phyloP scores from a whole-genome alignment of 2,888 invertebrate genomes.

The Elysia crispata region DNA sequence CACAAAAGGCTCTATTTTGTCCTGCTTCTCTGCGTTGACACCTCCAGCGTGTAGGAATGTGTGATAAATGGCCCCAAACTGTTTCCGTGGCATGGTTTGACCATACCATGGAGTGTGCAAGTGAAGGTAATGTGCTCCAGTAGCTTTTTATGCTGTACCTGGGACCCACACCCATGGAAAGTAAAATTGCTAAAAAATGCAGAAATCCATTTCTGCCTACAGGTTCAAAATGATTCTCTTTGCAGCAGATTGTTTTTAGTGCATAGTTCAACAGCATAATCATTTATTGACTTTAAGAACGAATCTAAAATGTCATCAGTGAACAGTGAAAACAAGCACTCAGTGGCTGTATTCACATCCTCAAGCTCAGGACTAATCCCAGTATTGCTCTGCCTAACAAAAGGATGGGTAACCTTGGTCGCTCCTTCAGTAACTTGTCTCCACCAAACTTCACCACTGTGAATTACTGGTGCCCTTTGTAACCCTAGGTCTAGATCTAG shows the following conservation, averaged over 20 bases:
- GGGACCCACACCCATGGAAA: conserved; percentile 18
- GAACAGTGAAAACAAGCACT: conserved; percentile 3
- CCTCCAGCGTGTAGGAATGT: conserved; percentile 20
- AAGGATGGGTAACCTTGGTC: not conserved
- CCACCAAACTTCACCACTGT: not conserved
- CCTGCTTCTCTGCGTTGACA: conserved; percentile 11
- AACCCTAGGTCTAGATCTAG: too few species aligned
- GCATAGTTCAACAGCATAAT: not conserved
- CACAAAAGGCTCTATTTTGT: conserved; percentile 16
- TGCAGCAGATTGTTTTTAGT: not conserved
- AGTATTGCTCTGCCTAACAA: not conserved
- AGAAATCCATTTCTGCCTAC: conserved; percentile 22
- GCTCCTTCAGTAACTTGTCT: not conserved
- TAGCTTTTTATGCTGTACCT: conserved; percentile 20
- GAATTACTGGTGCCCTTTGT: not conserved
- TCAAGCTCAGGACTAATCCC: not conserved
- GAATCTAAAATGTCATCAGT: not conserved
- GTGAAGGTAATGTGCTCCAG: conserved; percentile 2
- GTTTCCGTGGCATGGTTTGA: conserved; percentile 17
- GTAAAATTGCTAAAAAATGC: conserved; percentile 3
- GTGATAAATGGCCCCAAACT: not conserved
- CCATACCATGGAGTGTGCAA: conserved; percentile 31
- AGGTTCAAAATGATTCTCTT: not conserved
- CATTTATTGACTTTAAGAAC: not conserved
- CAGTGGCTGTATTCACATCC: not conserved